A percentile compares a stretch with the other conserved stretches of the same genome.
Evolutionary conservation across 2,113 vertebrate species (phyloP).

Genomic region (Brevimyrus niger): DNA sequence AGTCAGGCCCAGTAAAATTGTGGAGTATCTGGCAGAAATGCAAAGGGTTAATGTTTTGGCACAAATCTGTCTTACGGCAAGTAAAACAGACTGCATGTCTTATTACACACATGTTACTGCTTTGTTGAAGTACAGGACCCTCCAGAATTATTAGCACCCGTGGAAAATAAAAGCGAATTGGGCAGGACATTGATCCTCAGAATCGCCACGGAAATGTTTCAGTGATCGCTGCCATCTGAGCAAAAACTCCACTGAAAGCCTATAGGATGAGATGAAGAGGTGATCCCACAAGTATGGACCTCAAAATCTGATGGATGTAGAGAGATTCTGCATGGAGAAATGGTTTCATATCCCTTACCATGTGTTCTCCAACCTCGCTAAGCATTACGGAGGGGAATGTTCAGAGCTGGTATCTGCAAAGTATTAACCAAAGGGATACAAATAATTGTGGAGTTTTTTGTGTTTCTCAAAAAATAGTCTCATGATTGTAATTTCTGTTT

Average conservation of each 20-base stretch:
- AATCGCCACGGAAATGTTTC: neutral
- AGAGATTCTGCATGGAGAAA: neutral
- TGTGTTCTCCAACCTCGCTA: neutral
- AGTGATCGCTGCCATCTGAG: neutral
- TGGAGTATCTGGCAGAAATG: constrained; percentile 72
- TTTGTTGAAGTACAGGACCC: neutral
- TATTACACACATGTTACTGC: neutral
- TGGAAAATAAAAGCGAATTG: neutral
- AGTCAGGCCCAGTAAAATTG: constrained; percentile 91
- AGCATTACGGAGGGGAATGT: neutral
- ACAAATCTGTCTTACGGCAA: constrained; percentile 56
- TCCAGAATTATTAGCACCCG: neutral
- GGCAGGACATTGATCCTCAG: neutral
- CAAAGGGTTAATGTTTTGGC: constrained; percentile 52
- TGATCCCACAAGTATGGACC: neutral
- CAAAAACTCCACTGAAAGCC: neutral
- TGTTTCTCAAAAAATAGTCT: neutral
- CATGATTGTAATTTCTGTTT: neutral
- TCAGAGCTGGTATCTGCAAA: neutral
- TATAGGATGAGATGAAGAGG: neutral
- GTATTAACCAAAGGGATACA: neutral
- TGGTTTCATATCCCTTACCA: neutral
- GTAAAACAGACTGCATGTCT: constrained; percentile 40
- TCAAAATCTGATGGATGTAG: neutral
- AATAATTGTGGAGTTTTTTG: neutral